Evolutionary conservation across 2,888 invertebrate species (phyloP).

Genomic region (Proisotoma minuta): DNA sequence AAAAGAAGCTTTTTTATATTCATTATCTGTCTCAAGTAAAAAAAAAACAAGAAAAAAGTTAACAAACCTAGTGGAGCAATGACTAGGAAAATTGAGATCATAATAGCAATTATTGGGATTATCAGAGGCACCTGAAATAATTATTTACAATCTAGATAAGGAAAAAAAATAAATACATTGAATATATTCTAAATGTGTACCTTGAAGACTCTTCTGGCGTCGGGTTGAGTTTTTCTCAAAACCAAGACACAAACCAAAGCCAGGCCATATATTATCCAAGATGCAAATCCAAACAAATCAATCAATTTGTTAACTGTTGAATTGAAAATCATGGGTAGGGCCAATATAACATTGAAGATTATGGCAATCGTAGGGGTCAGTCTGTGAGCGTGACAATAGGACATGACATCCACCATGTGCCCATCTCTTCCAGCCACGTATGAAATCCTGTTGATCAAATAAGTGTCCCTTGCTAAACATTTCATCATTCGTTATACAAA

Average conservation of each 20-base stretch:
- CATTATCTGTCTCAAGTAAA: no score
- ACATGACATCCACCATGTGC: constrained; percentile 81
- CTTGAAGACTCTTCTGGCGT: constrained; percentile 88
- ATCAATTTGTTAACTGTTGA: constrained; percentile 91
- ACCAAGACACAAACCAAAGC: constrained; percentile 88
- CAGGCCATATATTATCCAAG: constrained; percentile 96
- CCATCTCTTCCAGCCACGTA: constrained; percentile 91
- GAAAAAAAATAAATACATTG: no score
- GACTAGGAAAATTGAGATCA: constrained; percentile 52
- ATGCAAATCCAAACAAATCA: constrained; percentile 96
- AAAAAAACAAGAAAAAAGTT: no score
- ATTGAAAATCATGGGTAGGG: constrained; percentile 84
- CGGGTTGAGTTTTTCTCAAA: constrained; percentile 83
- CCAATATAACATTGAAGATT: constrained; percentile 84
- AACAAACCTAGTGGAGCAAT: constrained; percentile 52
- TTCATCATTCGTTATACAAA: no score
- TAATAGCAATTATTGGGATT: constrained; percentile 52
- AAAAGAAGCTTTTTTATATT: no score
- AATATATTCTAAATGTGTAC: constrained; percentile 56
- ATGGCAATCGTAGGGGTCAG: constrained; percentile 89
- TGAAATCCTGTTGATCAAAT: constrained; percentile 66
- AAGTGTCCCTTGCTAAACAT: no score
- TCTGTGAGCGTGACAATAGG: constrained; percentile 83
- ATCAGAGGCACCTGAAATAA: constrained; percentile 51
- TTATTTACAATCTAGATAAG: background rate